These are phyloP conservation scores for Stramonita haemastoma DNA, from an alignment of 2,888 invertebrate species.

Conservation along the genomic window DNA sequence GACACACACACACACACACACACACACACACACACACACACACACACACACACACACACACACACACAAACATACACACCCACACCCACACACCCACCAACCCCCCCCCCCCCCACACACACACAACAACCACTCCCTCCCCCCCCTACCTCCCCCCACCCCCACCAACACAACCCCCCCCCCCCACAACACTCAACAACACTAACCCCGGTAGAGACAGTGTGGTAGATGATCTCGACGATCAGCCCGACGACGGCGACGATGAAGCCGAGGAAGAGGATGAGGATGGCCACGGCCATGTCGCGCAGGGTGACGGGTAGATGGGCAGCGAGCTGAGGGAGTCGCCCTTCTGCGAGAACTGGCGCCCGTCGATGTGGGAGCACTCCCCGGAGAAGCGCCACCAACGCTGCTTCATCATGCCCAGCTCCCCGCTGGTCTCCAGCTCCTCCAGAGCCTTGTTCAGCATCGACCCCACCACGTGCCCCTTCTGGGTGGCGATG, in stretches of 20 bases:
- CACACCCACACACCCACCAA: background rate
- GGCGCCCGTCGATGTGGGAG: conserved; percentile 45
- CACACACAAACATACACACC: background rate
- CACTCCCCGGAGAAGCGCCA: conserved; percentile 51
- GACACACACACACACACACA: background rate
- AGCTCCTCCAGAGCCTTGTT: conserved; percentile 44
- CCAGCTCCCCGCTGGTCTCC: conserved; percentile 40
- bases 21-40: background rate
- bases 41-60: background rate
- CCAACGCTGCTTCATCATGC: conserved; percentile 45
- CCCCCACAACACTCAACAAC: background rate
- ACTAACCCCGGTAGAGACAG: conserved; percentile 50
- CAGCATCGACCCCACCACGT: conserved; percentile 35
- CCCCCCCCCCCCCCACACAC: background rate
- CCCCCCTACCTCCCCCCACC: background rate
- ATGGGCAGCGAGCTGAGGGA: conserved; percentile 48
- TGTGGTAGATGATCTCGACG: conserved; percentile 51
- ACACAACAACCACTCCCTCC: background rate
- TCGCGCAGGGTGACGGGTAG: conserved; percentile 53
- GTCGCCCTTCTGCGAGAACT: conserved; percentile 47
- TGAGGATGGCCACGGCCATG: conserved; percentile 52
- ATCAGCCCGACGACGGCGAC: conserved; percentile 52
- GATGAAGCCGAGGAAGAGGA: conserved; percentile 53
- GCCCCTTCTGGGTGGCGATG: conserved; percentile 35
- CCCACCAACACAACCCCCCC: background rate